A percentile compares a stretch with the other conserved stretches of the same genome.
phyloP scores from a whole-genome alignment of 2,888 invertebrate species.

The Tillus elongatus region DNA sequence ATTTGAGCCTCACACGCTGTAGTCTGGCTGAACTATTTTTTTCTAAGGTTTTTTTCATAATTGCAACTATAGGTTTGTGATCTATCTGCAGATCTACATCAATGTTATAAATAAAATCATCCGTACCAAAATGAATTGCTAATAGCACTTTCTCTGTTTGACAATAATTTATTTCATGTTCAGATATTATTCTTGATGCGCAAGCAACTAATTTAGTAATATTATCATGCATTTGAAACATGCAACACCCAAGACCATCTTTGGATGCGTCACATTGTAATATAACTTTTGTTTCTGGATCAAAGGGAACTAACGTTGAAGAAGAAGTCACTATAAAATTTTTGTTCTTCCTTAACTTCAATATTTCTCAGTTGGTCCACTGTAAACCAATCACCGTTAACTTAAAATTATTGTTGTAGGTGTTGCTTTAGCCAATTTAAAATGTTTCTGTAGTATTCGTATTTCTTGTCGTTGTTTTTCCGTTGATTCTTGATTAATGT shows the following conservation, averaged over 20 bases:
- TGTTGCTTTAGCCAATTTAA: too few relatives aligned
- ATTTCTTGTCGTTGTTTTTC: too few relatives aligned
- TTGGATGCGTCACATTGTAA: conserved; percentile 15
- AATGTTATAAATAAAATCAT: conserved; percentile 13
- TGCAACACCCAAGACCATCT: conserved; percentile 17
- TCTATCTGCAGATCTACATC: conserved; percentile 14
- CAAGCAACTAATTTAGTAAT: conserved; percentile 15
- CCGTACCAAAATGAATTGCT: conserved; percentile 12
- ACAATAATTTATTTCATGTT: conserved; percentile 11
- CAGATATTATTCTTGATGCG: conserved; percentile 13
- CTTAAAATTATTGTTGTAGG: too few relatives aligned
- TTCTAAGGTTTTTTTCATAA: conserved; percentile 16
- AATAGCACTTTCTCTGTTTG: conserved; percentile 11
- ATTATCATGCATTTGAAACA: conserved; percentile 17
- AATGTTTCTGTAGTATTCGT: too few relatives aligned
- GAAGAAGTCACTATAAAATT: conserved; percentile 6
- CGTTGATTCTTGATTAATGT: too few relatives aligned
- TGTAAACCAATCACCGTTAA: too few relatives aligned
- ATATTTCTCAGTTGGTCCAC: too few relatives aligned
- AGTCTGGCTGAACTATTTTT: conserved; percentile 17
- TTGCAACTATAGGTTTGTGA: conserved; percentile 15
- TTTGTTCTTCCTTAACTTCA: too few relatives aligned
- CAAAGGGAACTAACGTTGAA: conserved; percentile 9
- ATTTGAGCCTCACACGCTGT: conserved; percentile 18
- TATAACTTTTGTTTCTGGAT: conserved; percentile 9